phyloP scores from a whole-genome alignment of 2,888 invertebrate species.

The Dasysyrphus tricinctus region DNA sequence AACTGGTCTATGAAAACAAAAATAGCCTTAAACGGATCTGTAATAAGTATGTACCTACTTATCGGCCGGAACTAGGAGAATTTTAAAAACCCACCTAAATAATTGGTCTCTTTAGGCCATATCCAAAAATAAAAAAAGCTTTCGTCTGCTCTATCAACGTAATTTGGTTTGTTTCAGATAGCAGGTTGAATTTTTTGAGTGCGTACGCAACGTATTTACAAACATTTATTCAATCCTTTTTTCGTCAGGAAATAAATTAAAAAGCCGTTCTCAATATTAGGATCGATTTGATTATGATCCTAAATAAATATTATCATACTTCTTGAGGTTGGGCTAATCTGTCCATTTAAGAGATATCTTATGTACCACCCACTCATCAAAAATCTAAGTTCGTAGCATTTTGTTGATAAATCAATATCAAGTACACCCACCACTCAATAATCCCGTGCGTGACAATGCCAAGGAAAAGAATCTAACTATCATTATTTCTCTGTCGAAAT shows the following conservation, averaged over 20 bases:
- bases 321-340: neutral
- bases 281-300: neutral
- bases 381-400: neutral
- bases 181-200: too few species aligned
- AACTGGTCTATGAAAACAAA: too few species aligned
- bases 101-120: too few species aligned
- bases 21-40: too few species aligned
- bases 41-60: too few species aligned
- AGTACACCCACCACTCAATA: constrained; percentile 29
- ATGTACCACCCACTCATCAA: constrained; percentile 1
- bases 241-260: neutral
- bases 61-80: too few species aligned
- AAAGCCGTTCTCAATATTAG: neutral
- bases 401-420: constrained; percentile 26
- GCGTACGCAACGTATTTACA: too few species aligned
- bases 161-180: too few species aligned
- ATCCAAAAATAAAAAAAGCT: too few species aligned
- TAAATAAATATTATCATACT: neutral
- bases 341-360: neutral
- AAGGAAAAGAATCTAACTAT: constrained; percentile 30
- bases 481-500: constrained; percentile 40
- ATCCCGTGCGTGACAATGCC: constrained; percentile 27
- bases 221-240: too few species aligned
- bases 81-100: too few species aligned
- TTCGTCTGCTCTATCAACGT: too few species aligned